Evolutionary conservation across 2,888 invertebrate species (phyloP), one percentile per base, ranked within the genome.

Genomic region (Megalurothrips usitatus): DNA sequence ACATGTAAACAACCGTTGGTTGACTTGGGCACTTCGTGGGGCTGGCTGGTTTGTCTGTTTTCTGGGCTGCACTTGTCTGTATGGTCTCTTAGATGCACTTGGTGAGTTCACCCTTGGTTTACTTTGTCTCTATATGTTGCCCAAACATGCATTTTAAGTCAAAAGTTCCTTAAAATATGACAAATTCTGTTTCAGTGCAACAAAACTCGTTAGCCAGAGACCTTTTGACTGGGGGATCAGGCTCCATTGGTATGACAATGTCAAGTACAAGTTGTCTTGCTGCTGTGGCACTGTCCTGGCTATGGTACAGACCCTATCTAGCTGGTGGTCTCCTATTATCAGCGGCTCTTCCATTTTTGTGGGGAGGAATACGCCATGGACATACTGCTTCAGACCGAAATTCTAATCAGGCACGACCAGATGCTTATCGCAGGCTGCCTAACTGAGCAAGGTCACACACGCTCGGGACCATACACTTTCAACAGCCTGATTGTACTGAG

Each of bases 281-380:
- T 75, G 68, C 68, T 75, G 68, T 75, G 23, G 68, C 68, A 1
- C 23, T 75, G 12, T 75, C 68, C 10, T 75, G 68, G 68, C 68
- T 75, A 12, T 75, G 68, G 68, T 75, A 75, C 68, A 75, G 68
- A 75, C 68, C 68, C 12, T 75, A 75, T 26, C 12, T 75, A 26
- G 68, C 68, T 75, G 68, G 68, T 75, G 68, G 68, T 26, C 68
- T 75, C 26, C 68, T 75, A 12, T 75, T 75, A 75, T 75, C 68
- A 1, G 68, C 68, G 4, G 68, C 68, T 12, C 23, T 75, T 75
- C 68, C 68, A 26, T 75, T 75, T 26, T 23, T 75, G 12, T 75
- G 68, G 68, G 68, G 68, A 75, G 68, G 68, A 75, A 75, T 75
- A 75, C 68, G 68, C 23, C 68, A 75, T 75, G 26, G 68, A n/a